Evolutionary conservation across 2,888 invertebrate species (phyloP).

Genomic region (Hipparchia semele): DNA sequence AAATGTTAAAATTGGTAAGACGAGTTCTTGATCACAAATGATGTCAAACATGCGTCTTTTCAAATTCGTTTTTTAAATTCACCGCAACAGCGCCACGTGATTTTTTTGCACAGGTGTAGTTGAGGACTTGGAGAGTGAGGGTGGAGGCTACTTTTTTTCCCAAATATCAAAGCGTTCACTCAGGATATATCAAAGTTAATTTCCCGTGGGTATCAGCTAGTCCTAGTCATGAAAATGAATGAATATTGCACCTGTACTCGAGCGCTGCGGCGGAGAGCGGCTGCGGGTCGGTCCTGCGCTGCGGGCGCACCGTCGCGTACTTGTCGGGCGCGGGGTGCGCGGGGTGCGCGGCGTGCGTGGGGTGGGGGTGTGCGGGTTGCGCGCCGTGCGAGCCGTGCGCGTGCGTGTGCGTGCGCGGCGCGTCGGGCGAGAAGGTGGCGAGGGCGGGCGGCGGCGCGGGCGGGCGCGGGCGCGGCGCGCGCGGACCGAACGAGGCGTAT

Average conservation of each 20-base stretch:
- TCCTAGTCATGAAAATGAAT: too few species aligned
- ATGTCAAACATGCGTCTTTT: too few species aligned
- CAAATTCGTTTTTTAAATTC: too few species aligned
- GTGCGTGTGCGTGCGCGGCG: slow-evolving; percentile 44
- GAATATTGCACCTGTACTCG: slow-evolving; percentile 65
- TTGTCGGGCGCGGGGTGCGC: slow-evolving; percentile 34
- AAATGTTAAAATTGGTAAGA: too few species aligned
- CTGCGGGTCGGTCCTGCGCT: slow-evolving; percentile 72
- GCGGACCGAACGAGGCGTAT: slow-evolving; percentile 81
- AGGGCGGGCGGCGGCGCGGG: slow-evolving; percentile 67
- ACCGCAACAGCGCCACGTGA: too few species aligned
- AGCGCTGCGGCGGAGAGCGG: slow-evolving; percentile 80
- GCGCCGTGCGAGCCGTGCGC: slow-evolving; percentile 25
- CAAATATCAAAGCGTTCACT: too few species aligned
- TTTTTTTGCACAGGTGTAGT: too few species aligned
- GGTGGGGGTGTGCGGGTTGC: slow-evolving; percentile 29
- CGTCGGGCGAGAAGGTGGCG: slow-evolving; percentile 59
- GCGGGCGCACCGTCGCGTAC: slow-evolving; percentile 74
- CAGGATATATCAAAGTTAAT: too few species aligned
- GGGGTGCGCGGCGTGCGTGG: slow-evolving; percentile 47
- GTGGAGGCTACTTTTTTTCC: too few species aligned
- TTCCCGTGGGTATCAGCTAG: too few species aligned
- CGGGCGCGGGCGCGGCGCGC: slow-evolving; percentile 74
- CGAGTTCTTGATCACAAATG: too few species aligned
- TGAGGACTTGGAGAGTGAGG: too few species aligned